These are phyloP conservation scores for Andrena chrysosceles DNA, from an alignment of 2,888 invertebrate genomes.

Conservation along the genomic window DNA sequence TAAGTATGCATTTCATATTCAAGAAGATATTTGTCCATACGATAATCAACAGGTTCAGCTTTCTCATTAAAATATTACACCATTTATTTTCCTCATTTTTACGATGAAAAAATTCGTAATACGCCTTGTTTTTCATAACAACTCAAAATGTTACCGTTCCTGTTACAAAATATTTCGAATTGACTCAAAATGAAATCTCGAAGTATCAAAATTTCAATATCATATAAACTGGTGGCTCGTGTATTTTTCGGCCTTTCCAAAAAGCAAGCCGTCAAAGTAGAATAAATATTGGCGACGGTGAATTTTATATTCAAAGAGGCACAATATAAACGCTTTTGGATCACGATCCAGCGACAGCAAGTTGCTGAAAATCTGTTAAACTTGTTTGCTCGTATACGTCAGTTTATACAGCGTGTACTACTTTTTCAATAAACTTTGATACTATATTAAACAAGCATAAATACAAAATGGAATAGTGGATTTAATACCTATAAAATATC, in stretches of 20 bases:
- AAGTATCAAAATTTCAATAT: not conserved
- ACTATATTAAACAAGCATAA: not conserved
- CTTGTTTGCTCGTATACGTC: conserved; percentile 2
- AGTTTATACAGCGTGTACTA: not conserved
- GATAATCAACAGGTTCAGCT: too few relatives aligned
- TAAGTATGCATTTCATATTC: too few relatives aligned
- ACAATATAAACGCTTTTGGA: not conserved
- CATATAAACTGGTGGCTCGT: not conserved
- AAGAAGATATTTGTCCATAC: too few relatives aligned
- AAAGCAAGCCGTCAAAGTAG: not conserved
- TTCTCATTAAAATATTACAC: too few relatives aligned
- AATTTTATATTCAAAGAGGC: not conserved
- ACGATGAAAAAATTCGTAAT: too few relatives aligned
- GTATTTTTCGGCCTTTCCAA: not conserved
- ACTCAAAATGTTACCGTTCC: too few relatives aligned
- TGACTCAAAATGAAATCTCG: not conserved
- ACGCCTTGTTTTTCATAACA: too few relatives aligned
- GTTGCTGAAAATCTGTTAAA: conserved; percentile 38
- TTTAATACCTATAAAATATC: too few relatives aligned
- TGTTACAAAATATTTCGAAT: too few relatives aligned
- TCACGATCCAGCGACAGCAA: not conserved
- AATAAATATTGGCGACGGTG: conserved; percentile 5
- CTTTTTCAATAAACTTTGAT: not conserved
- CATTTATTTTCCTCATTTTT: too few relatives aligned
- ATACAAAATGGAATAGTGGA: not conserved